Evolutionary conservation across 2,888 invertebrate species (phyloP), one percentile per base, ranked within the genome.

Genomic region (Anoplius nigerrimus): DNA sequence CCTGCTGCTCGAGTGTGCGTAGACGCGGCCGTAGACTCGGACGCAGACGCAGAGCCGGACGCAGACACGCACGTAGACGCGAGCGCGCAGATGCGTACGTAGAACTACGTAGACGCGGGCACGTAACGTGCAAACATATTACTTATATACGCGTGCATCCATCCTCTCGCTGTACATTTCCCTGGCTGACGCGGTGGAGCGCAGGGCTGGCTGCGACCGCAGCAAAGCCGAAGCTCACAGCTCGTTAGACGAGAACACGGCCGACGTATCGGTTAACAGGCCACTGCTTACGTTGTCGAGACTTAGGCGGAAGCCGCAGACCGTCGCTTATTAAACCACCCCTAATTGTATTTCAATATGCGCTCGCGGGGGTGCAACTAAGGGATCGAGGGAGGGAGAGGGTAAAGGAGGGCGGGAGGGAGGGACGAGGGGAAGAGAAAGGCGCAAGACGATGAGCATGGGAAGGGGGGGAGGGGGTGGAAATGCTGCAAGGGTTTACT

Each of bases 281-380:
- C 67, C 73, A 70, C 69, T 72, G 79, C 79, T 76, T 72, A 69
- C 62, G 71, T 75, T 78, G 72, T 78, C 69, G 69, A 71, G 75
- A 69, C 72, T 77, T 70, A 69, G 56, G 71, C 70, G 62, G 71
- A 79, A 82, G 79, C 86, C 85, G 69, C 82, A 79, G 75, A 79
- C 81, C 82, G 72, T 78, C 78, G 80, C 81, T 82, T 84, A 84
- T 85, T 85, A 84, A 85, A 85, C 82, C 79, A 74, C 74, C 78
- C 79, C 84, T 85, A 84, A 84, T 84, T 84, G 83, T 84, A 85
- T 84, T 84, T 84, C 84, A 85, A 84, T 84, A 82, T 81, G 71
- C 72, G 78, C 69, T 66, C 60, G 66, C 76, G 79, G 74, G 66
- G 66, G 62, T n/a, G 57, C 65, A 46, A 62, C 69, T 52, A 63